These are phyloP conservation scores for Oscheius sp. DNA, from an alignment of 2,888 invertebrate genomes.

Conservation along the genomic window DNA sequence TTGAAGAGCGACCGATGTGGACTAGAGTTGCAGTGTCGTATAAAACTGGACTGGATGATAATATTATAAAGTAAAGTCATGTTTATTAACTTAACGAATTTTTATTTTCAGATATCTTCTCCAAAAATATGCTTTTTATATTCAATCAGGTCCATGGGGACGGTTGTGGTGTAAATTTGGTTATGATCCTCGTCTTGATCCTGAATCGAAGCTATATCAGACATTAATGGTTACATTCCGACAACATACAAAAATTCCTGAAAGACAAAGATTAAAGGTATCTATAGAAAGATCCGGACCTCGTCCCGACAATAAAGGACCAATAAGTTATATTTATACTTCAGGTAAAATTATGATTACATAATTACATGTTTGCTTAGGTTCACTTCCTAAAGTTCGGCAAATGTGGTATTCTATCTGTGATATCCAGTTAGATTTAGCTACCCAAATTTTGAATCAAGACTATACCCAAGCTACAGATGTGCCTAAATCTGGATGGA, in stretches of 20 bases:
- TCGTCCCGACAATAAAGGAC: slow-evolving; percentile 26
- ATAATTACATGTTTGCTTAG: slow-evolving; percentile 33
- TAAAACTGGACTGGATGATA: slow-evolving; percentile 61
- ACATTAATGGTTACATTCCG: slow-evolving; percentile 72
- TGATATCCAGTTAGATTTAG: slow-evolving; percentile 70
- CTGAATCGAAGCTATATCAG: slow-evolving; percentile 84
- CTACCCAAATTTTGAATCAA: slow-evolving; percentile 31
- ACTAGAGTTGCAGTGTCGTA: slow-evolving; percentile 80
- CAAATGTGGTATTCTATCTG: slow-evolving; percentile 74
- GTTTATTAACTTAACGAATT: background rate
- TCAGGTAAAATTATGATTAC: slow-evolving; percentile 35
- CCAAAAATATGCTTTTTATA: slow-evolving; percentile 86
- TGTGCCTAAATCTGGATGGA: slow-evolving; percentile 53
- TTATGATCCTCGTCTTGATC: slow-evolving; percentile 87
- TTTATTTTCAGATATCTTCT: slow-evolving; percentile 75
- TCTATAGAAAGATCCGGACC: slow-evolving; percentile 31
- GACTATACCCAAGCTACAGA: slow-evolving; percentile 24
- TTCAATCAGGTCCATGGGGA: slow-evolving; percentile 89
- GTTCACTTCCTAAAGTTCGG: slow-evolving; percentile 71
- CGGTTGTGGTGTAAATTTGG: slow-evolving; percentile 88
- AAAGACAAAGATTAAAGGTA: slow-evolving; percentile 62
- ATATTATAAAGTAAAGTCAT: slow-evolving; percentile 75
- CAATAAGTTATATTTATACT: slow-evolving; percentile 48
- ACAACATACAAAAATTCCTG: slow-evolving; percentile 65
- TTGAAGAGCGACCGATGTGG: slow-evolving; percentile 89